These are phyloP conservation scores for Sebastes kiyomatsui DNA, from an alignment of 2,797 vertebrate species.

Conservation along the genomic window DNA sequence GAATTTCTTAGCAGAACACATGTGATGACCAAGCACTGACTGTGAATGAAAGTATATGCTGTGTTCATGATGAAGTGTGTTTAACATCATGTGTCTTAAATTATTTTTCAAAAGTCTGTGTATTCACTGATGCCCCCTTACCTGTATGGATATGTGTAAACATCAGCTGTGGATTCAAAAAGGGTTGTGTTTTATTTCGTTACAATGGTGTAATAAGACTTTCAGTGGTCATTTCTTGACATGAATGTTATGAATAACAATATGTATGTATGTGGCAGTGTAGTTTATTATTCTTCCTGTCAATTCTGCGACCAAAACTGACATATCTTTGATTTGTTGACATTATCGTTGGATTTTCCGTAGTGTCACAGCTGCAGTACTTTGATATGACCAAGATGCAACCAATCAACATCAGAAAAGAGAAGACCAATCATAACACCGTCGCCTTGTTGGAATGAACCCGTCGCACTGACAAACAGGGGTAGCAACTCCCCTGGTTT, in stretches of 20 bases:
- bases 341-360: background rate
- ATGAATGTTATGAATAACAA: constrained; percentile 1
- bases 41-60: background rate
- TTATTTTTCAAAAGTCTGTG: background rate
- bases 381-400: constrained; percentile 17
- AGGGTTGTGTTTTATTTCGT: background rate
- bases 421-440: background rate
- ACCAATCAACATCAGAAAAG: constrained; percentile 19
- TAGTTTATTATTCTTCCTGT: background rate
- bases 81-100: background rate
- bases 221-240: background rate
- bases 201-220: background rate
- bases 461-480: constrained; percentile 8
- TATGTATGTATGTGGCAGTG: background rate
- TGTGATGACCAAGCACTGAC: background rate
- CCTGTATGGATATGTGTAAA: background rate
- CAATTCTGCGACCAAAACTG: background rate
- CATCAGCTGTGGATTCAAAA: background rate
- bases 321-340: constrained; percentile 13
- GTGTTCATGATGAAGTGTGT: background rate
- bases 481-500: constrained; percentile 17
- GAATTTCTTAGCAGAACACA: background rate
- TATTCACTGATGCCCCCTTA: background rate
- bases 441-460: constrained; percentile 4
- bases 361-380: background rate